Base-by-base conservation (phyloP, 2,888 invertebrate genomes). In the Acrocera orbiculus region DNA sequence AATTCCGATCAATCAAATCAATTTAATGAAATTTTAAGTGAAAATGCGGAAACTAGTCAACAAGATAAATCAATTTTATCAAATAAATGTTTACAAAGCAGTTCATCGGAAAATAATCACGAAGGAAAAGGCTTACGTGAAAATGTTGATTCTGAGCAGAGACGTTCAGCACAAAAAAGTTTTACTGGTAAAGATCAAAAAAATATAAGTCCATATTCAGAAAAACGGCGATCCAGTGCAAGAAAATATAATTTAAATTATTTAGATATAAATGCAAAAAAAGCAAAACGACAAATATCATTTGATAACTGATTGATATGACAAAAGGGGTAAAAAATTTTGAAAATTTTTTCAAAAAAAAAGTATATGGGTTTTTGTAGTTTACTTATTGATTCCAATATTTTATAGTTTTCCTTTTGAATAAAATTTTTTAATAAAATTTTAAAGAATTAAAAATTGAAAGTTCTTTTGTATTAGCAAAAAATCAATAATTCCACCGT, bases 251-350 rank as follows among this genome's bases (percentile, higher is more conserved):
- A 30, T 16, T 29, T 30, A 8, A 26, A 2, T 16, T 29, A 16
- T 22, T 33, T 16, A 16, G 37, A 37, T 10, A 16, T 20, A 8
- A 44, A 44, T 10, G 44, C 51, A 20, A 61, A 65, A 51, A 63
- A 67, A 44, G 70, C 67, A 2, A 57, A 69, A 11, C 56, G 71
- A 20, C 71, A 71, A 49, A 71, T 72, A 46, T 65, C 65, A 46
- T 71, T 72, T 47, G 70, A 71, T 50, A 67, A 64, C 33, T 55
- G 47, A 48, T n/a, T n/a, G n/a, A n/a, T n/a, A n/a, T n/a, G n/a
- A n/a, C n/a, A n/a, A n/a, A 35, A 33, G 26, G 32, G 33, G 23
- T 23, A 23, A 23, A 5, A n/a, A 23, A 23, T 23, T 10, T 23
- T 23, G n/a, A n/a, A n/a, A n/a, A n/a, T n/a, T n/a, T n/a, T n/a